These are phyloP conservation scores for Onychostoma macrolepis DNA, from an alignment of 2,113 vertebrate genomes.

Conservation along the genomic window DNA sequence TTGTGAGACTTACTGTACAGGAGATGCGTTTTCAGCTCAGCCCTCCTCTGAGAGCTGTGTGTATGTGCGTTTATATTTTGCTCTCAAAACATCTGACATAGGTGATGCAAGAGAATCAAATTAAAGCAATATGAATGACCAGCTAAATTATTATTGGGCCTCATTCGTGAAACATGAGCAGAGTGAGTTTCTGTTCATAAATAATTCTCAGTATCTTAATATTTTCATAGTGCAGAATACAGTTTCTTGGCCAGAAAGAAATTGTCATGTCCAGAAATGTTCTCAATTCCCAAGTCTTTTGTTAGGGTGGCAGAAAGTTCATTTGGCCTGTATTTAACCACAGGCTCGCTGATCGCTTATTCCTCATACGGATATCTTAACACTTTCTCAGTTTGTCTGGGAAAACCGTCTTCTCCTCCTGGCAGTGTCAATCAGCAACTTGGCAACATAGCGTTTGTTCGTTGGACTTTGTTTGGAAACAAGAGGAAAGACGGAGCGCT, in stretches of 20 bases:
- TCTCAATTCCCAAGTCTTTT: not conserved
- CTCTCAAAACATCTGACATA: not conserved
- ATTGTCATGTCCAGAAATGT: not conserved
- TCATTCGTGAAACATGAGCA: conserved; percentile 8
- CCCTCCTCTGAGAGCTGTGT: not conserved
- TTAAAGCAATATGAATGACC: not conserved
- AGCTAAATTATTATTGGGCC: conserved; percentile 9
- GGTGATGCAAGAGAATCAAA: not conserved
- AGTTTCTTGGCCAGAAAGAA: not conserved
- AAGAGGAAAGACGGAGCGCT: not conserved
- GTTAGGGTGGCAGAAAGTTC: not conserved
- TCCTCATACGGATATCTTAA: not conserved
- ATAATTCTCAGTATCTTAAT: conserved; percentile 11
- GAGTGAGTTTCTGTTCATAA: conserved; percentile 22
- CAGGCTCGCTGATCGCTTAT: not conserved
- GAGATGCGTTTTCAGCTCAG: not conserved
- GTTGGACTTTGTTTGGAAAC: conserved; percentile 41
- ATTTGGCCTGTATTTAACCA: not conserved
- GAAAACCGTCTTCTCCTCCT: conserved; percentile 6
- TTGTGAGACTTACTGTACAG: not conserved
- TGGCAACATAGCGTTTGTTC: conserved; percentile 20
- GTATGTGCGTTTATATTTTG: not conserved
- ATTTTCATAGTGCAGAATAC: not conserved
- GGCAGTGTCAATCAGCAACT: not conserved
- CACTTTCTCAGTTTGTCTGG: conserved; percentile 25